Base-by-base conservation (phyloP, 37 sponge, comb jelly and placozoan genomes). In the Haliclona indistincta region DNA sequence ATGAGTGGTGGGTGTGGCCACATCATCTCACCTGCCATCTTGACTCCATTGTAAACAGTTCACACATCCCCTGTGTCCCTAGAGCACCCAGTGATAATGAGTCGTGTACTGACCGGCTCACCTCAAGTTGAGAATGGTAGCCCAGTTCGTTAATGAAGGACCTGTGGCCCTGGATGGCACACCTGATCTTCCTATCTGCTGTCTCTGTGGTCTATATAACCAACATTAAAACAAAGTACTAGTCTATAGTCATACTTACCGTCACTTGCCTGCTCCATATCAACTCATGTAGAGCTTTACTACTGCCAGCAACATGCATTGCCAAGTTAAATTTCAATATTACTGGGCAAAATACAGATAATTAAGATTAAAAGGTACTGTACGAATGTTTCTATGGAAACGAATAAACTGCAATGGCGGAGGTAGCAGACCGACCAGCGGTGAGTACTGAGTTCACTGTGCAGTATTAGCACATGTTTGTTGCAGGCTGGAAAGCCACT, bases 21-120 rank as follows among this genome's bases (percentile, higher is more conserved):
- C 13, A 54, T 19, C 34, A 35, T 23, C 79, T 36, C 52, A 92
- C 94, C 56, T 81, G 35, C 96, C 96, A 77, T 76, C 78, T 43
- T 28, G 37, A 42, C 54, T 95, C 96, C 96, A 95, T 43, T 95
- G 81, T n/a, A 95, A 52, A 43, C 96, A 95, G 77, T 95, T 95
- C 47, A 95, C 96, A 88, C 96, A 95, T 0, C 96, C 91, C 6
- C 53, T 68, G 64, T 95, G 96, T 25, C 96, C 96, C 94, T 93
- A 61, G 1, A 38, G 34, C 17, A 26, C 1, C 51, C 22, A 17
- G 54, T 54, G 43, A 44, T 22, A 17, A 70, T 33, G 52, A 43
- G 1, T 19, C 8, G 26, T 51, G 19, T 25, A 23, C 25, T 15
- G 64, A 62, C n/a, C 20, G 20, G 47, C 35, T 44, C 11, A 79